Evolutionary conservation across 2,888 invertebrate genomes (phyloP).

Genomic region (Drosophila neonasuta): DNA sequence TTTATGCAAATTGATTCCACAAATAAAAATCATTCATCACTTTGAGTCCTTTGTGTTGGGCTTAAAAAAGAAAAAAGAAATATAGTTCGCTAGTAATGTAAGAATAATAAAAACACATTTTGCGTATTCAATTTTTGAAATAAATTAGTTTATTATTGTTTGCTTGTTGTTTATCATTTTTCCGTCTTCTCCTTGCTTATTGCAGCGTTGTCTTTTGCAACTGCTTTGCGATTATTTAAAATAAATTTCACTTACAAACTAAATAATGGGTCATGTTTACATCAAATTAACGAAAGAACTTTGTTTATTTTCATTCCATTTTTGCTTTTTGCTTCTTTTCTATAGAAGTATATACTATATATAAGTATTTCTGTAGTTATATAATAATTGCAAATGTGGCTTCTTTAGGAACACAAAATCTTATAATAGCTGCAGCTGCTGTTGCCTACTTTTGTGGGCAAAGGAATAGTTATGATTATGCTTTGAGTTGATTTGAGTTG

Average conservation of each 20-base stretch:
- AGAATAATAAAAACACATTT: conserved; percentile 16
- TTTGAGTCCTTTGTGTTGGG: too few species aligned
- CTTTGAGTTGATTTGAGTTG: conserved; percentile 8
- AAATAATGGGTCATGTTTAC: conserved; percentile 72
- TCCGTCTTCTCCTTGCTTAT: conserved; percentile 13
- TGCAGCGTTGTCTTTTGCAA: conserved; percentile 34
- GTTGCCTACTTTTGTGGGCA: conserved; percentile 46
- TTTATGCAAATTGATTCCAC: background rate
- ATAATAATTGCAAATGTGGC: conserved; percentile 62
- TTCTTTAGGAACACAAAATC: conserved; percentile 66
- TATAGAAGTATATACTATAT: conserved; percentile 17
- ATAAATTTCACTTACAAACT: conserved; percentile 63
- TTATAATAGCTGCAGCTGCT: conserved; percentile 28
- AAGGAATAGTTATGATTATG: conserved; percentile 30
- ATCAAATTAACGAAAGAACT: conserved; percentile 47
- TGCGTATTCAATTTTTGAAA: conserved; percentile 55
- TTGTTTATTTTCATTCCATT: conserved; percentile 25
- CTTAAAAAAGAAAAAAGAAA: too few species aligned
- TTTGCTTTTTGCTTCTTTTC: conserved; percentile 9
- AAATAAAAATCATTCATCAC: too few species aligned
- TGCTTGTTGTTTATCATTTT: conserved; percentile 42
- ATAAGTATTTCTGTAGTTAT: conserved; percentile 31
- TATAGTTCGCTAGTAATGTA: background rate
- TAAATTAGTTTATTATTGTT: conserved; percentile 76
- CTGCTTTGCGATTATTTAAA: conserved; percentile 58